A percentile compares a stretch with the other conserved stretches of the same genome.
Conservation (phyloP, 2,797 vertebrate genomes). For the Hipposideros larvatus region DNA sequence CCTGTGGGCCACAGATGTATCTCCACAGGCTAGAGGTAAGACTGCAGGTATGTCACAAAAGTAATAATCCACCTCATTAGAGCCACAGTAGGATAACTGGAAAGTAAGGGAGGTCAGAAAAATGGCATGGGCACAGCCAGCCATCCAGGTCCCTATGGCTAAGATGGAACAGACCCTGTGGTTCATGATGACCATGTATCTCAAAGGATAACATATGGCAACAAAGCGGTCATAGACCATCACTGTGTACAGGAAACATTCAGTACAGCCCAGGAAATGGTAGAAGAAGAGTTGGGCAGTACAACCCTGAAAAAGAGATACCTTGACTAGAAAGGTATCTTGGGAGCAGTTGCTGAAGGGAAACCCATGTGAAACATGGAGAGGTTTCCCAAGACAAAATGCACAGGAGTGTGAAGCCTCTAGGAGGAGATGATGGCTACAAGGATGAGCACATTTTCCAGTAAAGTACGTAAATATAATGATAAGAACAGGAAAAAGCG, state of each 20-base stretch:
- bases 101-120: constrained; percentile 65
- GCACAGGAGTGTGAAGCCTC: constrained; percentile 66
- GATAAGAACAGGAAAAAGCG: constrained; percentile 58
- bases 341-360: constrained; percentile 50
- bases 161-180: constrained; percentile 58
- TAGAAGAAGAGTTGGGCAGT: constrained; percentile 68
- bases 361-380: constrained; percentile 73
- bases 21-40: constrained; percentile 65
- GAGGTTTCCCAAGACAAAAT: constrained; percentile 76
- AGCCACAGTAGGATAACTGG: constrained; percentile 54
- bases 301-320: constrained; percentile 67
- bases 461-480: not conserved
- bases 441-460: constrained; percentile 75
- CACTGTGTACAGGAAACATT: constrained; percentile 61
- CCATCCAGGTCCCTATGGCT: constrained; percentile 55
- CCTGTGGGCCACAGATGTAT: constrained; percentile 36
- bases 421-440: constrained; percentile 27
- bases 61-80: constrained; percentile 48
- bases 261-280: constrained; percentile 66
- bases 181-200: constrained; percentile 57
- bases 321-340: constrained; percentile 38
- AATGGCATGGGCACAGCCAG: constrained; percentile 49
- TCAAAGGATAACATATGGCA: constrained; percentile 59
- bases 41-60: constrained; percentile 78
- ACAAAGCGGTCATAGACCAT: constrained; percentile 77